These are phyloP conservation scores for Xestia xanthographa DNA, from an alignment of 2,888 invertebrate genomes.

Conservation along the genomic window DNA sequence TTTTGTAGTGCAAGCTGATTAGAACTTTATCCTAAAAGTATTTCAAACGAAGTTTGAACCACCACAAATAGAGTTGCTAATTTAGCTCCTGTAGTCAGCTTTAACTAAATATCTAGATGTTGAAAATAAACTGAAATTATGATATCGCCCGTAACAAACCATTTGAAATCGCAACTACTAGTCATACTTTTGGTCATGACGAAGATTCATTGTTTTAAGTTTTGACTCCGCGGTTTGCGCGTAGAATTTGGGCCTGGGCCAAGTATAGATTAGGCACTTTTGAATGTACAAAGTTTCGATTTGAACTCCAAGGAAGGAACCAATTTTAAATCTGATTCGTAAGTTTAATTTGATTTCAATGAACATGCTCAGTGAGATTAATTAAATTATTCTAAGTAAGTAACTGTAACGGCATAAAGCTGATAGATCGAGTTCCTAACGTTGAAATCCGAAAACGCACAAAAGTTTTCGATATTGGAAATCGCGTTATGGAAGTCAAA, in stretches of 20 bases:
- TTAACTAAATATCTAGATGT: not conserved
- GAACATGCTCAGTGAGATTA: not conserved
- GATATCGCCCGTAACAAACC: not conserved
- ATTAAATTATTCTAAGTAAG: not conserved
- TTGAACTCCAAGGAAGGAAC: constrained; percentile 25
- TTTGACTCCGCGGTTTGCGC: constrained; percentile 36
- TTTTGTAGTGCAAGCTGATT: too few species aligned
- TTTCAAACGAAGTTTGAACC: too few species aligned
- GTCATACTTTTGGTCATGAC: constrained; percentile 39
- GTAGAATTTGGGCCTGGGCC: constrained; percentile 53
- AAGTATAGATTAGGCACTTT: constrained; percentile 49
- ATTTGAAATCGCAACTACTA: constrained; percentile 25
- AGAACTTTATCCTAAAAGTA: too few species aligned
- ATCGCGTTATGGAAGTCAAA: too few species aligned
- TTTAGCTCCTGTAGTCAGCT: too few species aligned
- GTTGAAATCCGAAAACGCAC: too few species aligned
- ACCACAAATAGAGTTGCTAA: too few species aligned
- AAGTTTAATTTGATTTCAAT: constrained; percentile 4
- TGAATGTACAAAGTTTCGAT: constrained; percentile 27
- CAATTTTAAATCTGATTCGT: constrained; percentile 35
- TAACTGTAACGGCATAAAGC: too few species aligned
- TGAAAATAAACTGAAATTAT: not conserved
- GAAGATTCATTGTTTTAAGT: constrained; percentile 56
- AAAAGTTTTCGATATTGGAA: too few species aligned
- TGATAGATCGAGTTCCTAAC: too few species aligned